These are phyloP conservation scores for Heliconius hermathena DNA, from an alignment of 1,140 invertebrate genomes.

Conservation along the genomic window DNA sequence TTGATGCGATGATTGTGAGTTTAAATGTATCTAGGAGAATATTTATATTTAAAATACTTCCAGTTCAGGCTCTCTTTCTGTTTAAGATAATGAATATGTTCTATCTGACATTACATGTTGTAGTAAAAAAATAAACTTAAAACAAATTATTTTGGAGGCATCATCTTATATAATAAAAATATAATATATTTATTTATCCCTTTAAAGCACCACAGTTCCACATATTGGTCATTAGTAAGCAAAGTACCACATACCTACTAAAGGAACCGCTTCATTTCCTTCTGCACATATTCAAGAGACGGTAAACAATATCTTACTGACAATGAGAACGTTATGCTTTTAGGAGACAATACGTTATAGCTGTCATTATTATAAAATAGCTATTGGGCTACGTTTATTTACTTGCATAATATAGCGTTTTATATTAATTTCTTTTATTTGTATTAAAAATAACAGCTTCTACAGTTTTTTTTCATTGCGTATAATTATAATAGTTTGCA, in stretches of 20 bases:
- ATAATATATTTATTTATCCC: neutral
- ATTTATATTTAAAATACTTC: too few species aligned
- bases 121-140: too few species aligned
- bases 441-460: too few species aligned
- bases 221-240: constrained; percentile 2
- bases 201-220: neutral
- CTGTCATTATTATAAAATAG: neutral
- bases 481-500: too few species aligned
- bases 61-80: neutral
- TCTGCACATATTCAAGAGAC: constrained; percentile 70
- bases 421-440: neutral
- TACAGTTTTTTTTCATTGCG: too few species aligned
- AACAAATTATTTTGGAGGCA: too few species aligned
- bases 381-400: neutral
- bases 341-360: neutral
- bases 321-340: constrained; percentile 56
- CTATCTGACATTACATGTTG: too few species aligned
- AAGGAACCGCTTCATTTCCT: constrained; percentile 70
- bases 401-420: neutral
- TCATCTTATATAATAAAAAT: neutral
- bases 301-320: constrained; percentile 72
- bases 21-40: too few species aligned
- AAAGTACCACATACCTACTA: neutral
- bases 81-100: too few species aligned
- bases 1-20: too few species aligned